Evolutionary conservation across 2,113 vertebrate genomes (phyloP), one percentile per base, ranked within the genome.

Genomic region (Paradisaea rubra): DNA sequence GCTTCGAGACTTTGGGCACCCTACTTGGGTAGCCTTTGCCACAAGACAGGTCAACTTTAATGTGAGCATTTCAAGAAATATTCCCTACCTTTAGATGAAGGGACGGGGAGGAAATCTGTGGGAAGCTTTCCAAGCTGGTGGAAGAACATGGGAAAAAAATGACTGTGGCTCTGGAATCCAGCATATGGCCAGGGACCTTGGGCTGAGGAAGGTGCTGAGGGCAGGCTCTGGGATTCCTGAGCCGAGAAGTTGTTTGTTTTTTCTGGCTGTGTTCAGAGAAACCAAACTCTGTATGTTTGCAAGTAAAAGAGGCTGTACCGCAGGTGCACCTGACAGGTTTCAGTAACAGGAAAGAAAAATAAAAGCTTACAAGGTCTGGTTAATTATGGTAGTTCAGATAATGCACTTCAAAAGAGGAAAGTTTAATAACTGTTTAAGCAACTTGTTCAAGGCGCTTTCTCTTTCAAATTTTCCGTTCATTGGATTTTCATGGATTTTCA

Each of bases 181-280:
- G 45, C 31, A 25, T 16, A 13, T n/a, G 52, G 39, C 23, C 41
- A 30, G 76, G 47, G 35, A 24, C 0, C 3, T 17, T 0, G 8
- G 68, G 56, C n/a, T 81, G 47, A 24, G 61, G 56, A 84, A 35
- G 19, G 6, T 41, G 49, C 30, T 35, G 53, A 39, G 47, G 84
- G 41, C 72, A 49, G 77, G 35, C 42, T 25, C 10, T 0, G 28
- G n/a, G 16, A 13, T 39, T 65, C 54, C 84, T 69, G 73, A 72
- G 56, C 52, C n/a, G 64, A n/a, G n/a, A 17, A 72, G 3, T 42
- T 79, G 45, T 68, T 92, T 72, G 83, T 28, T 90, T 89, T 71
- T 33, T 33, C 31, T 42, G 31, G 3, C 56, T 74, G 42, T 21
- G 42, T 54, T 86, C 47, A 66, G 78, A 91, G 87, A 65, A 76